phyloP scores from a whole-genome alignment of 2,113 vertebrate genomes.

The Ramphastos sulfuratus region DNA sequence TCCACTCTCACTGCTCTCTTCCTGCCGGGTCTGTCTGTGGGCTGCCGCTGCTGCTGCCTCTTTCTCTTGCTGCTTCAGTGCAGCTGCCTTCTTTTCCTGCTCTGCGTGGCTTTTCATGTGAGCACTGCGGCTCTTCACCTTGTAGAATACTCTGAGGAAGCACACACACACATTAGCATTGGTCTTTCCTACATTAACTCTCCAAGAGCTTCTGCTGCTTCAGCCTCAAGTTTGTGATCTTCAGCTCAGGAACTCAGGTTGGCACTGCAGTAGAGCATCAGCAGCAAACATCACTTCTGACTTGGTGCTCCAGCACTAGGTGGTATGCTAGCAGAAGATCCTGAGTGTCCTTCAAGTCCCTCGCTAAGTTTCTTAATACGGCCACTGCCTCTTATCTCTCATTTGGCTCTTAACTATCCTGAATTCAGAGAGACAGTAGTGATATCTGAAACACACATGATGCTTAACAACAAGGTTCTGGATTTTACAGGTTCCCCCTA shows the following conservation, averaged over 20 bases:
- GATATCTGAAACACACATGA: background rate
- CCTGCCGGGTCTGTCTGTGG: conserved; percentile 68
- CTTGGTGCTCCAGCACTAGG: rapidly evolving
- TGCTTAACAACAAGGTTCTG: background rate
- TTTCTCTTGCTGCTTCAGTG: conserved; percentile 83
- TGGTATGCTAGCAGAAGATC: background rate
- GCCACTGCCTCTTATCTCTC: background rate
- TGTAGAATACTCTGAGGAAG: conserved; percentile 86
- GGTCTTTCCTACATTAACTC: background rate
- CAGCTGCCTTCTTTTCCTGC: conserved; percentile 96
- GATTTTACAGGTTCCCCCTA: background rate
- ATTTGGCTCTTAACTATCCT: background rate
- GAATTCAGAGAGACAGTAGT: background rate
- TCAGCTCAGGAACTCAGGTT: rapidly evolving
- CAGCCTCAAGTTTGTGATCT: background rate
- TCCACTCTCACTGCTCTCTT: conserved; percentile 52
- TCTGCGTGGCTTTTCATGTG: conserved; percentile 99
- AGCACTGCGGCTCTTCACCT: conserved; percentile 98
- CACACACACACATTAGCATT: background rate
- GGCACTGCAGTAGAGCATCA: background rate
- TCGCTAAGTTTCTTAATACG: rapidly evolving
- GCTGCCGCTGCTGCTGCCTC: conserved; percentile 69
- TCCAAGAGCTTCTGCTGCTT: background rate
- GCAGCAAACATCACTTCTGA: background rate
- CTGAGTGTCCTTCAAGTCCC: background rate